Conservation (phyloP, 2,113 vertebrate genomes). For the Stegastes partitus region DNA sequence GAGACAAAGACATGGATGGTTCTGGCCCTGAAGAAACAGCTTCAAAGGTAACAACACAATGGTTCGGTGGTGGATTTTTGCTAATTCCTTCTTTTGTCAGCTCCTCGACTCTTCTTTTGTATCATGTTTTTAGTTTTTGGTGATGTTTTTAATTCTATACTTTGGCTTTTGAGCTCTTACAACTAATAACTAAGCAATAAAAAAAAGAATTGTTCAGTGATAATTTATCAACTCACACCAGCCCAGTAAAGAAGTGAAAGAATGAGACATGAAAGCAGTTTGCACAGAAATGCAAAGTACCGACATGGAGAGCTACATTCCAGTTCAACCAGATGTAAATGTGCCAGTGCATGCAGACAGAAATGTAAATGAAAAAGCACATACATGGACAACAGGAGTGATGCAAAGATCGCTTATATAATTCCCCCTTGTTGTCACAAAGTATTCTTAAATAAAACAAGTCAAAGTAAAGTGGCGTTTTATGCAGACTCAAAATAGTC, state of each 20-base stretch:
- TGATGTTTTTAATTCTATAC: no score
- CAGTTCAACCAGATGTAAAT: neutral
- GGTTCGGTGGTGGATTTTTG: no score
- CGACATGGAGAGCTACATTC: neutral
- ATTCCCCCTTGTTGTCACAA: neutral
- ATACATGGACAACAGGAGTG: neutral
- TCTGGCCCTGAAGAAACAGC: neutral
- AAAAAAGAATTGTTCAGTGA: no score
- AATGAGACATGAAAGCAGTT: neutral
- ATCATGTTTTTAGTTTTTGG: no score
- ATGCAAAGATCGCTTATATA: neutral
- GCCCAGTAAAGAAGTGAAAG: neutral
- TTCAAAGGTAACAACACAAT: conserved; percentile 3
- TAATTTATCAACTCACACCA: no score
- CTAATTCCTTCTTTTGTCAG: no score
- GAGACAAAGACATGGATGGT: neutral
- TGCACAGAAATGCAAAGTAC: neutral
- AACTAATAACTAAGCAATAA: no score
- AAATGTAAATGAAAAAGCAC: neutral
- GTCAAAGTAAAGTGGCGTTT: conserved; percentile 4
- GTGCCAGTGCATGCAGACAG: neutral
- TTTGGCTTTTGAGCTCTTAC: no score
- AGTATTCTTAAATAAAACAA: conserved; percentile 30
- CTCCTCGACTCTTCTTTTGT: no score
- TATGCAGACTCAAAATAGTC: conserved; percentile 8